Percentiles rank a stretch among this genome's conserved stretches.
Evolutionary conservation across 2,113 vertebrate genomes (phyloP).

Genomic region (Solea senegalensis): DNA sequence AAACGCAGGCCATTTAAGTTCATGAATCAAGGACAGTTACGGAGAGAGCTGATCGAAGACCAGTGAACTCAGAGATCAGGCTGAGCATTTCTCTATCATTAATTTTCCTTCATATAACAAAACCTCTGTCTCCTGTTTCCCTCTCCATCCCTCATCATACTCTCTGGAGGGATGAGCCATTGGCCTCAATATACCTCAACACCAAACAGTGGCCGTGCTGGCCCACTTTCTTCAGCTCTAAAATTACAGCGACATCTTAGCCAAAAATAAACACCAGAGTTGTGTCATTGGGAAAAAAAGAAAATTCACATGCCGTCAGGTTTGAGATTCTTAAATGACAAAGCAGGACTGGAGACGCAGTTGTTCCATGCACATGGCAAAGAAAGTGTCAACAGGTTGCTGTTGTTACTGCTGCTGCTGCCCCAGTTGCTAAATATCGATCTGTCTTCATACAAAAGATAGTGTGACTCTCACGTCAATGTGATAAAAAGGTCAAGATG

Average conservation of each 20-base stretch:
- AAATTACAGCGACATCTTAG: constrained; percentile 60
- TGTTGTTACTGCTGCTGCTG: no score
- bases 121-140: constrained; percentile 13
- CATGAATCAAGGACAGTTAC: constrained; percentile 45
- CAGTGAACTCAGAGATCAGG: constrained; percentile 44
- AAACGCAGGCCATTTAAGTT: background rate
- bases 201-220: constrained; percentile 51
- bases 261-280: constrained; percentile 24
- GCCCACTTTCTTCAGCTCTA: constrained; percentile 73
- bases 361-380: background rate
- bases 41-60: constrained; percentile 42
- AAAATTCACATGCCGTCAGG: no score
- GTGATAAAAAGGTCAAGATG: constrained; percentile 33
- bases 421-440: background rate
- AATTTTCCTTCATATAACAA: constrained; percentile 16
- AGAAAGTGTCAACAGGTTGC: background rate
- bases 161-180: constrained; percentile 48
- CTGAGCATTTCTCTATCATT: constrained; percentile 14
- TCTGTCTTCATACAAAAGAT: background rate
- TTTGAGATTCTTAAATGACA: no score
- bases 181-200: constrained; percentile 67
- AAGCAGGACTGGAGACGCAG: no score
- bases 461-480: constrained; percentile 17
- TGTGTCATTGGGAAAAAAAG: constrained; percentile 2
- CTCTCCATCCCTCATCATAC: constrained; percentile 20